A percentile compares a stretch with the other conserved stretches of the same genome.
phyloP scores from a whole-genome alignment of 2,797 vertebrate species.

The Coilia nasus region DNA sequence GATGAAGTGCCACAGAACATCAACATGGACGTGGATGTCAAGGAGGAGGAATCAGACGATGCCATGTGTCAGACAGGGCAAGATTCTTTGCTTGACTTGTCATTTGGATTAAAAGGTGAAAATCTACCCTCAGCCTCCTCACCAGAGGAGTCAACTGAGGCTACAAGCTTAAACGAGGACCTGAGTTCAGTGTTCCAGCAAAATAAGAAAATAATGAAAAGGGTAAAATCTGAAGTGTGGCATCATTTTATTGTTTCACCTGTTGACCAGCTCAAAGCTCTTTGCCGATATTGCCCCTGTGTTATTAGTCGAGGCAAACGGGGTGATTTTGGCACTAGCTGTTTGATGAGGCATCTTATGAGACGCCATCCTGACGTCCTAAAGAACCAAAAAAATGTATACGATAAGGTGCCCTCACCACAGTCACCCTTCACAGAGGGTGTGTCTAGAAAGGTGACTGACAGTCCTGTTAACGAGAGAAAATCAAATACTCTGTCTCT shows the following conservation, averaged over 20 bases:
- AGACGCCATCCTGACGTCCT: constrained; percentile 89
- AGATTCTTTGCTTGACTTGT: constrained; percentile 75
- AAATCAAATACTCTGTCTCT: constrained; percentile 78
- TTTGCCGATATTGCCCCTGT: constrained; percentile 92
- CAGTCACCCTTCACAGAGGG: constrained; percentile 82
- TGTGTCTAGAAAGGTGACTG: constrained; percentile 78
- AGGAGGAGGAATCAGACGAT: constrained; percentile 76
- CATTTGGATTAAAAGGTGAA: constrained; percentile 79
- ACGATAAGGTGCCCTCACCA: constrained; percentile 79
- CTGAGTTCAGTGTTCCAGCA: constrained; percentile 87
- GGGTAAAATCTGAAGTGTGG: constrained; percentile 96
- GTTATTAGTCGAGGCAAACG: constrained; percentile 92
- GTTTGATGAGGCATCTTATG: constrained; percentile 93
- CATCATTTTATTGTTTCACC: constrained; percentile 95
- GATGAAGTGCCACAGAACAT: constrained; percentile 78
- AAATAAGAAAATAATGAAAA: constrained; percentile 93
- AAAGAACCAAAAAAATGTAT: constrained; percentile 83
- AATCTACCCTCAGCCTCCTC: constrained; percentile 74
- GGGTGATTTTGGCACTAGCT: constrained; percentile 94
- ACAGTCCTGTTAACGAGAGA: constrained; percentile 72
- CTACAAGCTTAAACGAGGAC: constrained; percentile 70
- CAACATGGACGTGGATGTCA: constrained; percentile 68
- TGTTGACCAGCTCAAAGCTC: constrained; percentile 90
- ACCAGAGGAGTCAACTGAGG: constrained; percentile 77
- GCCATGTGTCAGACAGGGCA: constrained; percentile 73